These are phyloP conservation scores for Epinephelus awoara DNA, from an alignment of 2,797 vertebrate species.

Conservation along the genomic window DNA sequence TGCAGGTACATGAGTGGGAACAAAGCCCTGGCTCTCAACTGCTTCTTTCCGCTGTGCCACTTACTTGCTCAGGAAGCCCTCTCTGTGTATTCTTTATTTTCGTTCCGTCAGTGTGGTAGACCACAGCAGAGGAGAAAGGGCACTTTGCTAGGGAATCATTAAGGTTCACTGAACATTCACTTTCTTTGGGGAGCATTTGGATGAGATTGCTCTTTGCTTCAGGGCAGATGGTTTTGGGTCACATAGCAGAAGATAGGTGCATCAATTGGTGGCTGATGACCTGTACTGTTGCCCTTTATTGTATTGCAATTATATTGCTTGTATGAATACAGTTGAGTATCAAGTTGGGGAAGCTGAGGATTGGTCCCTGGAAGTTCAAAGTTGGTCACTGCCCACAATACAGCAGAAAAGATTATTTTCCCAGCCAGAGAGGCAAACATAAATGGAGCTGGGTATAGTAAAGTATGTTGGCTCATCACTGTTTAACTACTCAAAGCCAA, in stretches of 20 bases:
- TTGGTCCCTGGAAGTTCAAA: not conserved
- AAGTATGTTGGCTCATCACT: not conserved
- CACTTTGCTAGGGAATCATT: not conserved
- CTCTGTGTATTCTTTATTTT: not conserved
- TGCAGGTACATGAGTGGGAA: slow-evolving; percentile 5
- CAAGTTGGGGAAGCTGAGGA: not conserved
- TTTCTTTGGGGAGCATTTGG: not conserved
- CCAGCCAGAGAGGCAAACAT: not conserved
- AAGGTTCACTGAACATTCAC: not conserved
- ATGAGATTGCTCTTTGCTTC: not conserved
- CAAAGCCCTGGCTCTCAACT: not conserved
- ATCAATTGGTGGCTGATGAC: not conserved
- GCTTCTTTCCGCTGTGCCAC: not conserved
- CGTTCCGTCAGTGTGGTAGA: not conserved
- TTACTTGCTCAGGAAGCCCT: not conserved
- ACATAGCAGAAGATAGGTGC: not conserved
- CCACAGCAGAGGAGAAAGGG: not conserved
- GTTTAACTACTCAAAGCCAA: not conserved
- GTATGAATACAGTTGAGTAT: not conserved
- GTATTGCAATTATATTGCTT: not conserved
- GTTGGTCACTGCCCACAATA: not conserved
- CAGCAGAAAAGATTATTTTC: not conserved
- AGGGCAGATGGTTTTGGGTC: not conserved
- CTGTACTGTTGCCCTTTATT: not conserved
- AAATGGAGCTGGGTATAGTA: not conserved